Conservation (phyloP, 2,797 vertebrate species). For the Argya squamiceps region DNA sequence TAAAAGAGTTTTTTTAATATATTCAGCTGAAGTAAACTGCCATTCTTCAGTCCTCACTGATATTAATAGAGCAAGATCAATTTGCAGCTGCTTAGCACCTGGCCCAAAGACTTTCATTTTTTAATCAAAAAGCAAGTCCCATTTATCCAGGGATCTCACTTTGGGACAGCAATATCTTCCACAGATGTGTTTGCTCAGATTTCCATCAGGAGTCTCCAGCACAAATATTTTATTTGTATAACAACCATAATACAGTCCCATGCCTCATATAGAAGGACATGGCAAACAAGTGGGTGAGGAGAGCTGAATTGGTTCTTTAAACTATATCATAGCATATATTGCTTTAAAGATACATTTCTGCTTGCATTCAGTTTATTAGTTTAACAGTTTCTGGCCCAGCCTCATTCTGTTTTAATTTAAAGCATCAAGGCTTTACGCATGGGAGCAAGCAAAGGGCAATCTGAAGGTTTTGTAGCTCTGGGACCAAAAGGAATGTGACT, state of each 20-base stretch:
- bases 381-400: background rate
- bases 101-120: conserved; percentile 7
- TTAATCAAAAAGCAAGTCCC: conserved; percentile 9
- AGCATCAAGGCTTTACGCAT: background rate
- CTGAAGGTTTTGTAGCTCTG: conserved; percentile 35
- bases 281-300: background rate
- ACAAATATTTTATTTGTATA: background rate
- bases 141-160: conserved; percentile 18
- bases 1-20: background rate
- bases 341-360: background rate
- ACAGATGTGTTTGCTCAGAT: conserved; percentile 26
- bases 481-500: conserved; percentile 43
- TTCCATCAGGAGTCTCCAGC: background rate
- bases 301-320: background rate
- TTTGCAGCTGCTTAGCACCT: conserved; percentile 52
- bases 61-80: background rate
- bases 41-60: background rate
- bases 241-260: background rate
- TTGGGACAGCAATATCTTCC: background rate
- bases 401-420: conserved; percentile 38
- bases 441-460: conserved; percentile 27
- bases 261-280: background rate
- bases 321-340: background rate
- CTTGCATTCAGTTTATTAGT: conserved; percentile 23
- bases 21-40: conserved; percentile 7